Evolutionary conservation across 2,888 invertebrate genomes (phyloP), one percentile per base, ranked within the genome.

Genomic region (Drymonia ruficornis): DNA sequence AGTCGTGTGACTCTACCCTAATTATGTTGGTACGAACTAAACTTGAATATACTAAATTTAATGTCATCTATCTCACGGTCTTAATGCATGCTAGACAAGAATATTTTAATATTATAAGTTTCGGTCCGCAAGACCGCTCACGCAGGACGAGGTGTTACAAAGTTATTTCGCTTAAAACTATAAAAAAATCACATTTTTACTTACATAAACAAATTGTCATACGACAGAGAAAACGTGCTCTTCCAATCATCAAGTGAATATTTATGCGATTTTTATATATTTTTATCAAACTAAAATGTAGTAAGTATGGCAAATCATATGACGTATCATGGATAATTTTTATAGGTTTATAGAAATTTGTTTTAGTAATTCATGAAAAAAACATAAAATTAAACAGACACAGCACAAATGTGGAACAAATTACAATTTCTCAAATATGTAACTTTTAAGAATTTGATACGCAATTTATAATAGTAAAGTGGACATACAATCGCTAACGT

Each of bases 121-220:
- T 6, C n/a, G n/a, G 5, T 13, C 6, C 36, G 36, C 36, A 11
- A n/a, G 23, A 23, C 11, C 36, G 36, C 36, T 36, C n/a, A 36
- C 2, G 11, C 5, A n/a, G 5, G n/a, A n/a, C 13, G n/a, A 36
- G 13, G 43, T 55, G 61, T 38, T 63, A 65, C 60, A 64, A 49
- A 65, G 65, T 60, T 63, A 61, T 54, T 67, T 70, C 53, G 63
- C 78, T 80, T 81, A 80, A 49, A 38, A 67, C 45, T 45, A 66
- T 75, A 79, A 77, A 73, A 61, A 69, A 72, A 79, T 79, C 74
- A 82, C 72, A 80, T 70, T 76, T 76, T 74, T 59, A 61, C 78
- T 79, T 80, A 78, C 70, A 63, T 61, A 57, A 44, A 56, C 65
- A 55, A 59, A 57, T 63, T 61, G 66, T 64, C 59, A 45, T 38